These are phyloP conservation scores for Cheilosia urbana DNA, from an alignment of 2,888 invertebrate species.

Conservation along the genomic window DNA sequence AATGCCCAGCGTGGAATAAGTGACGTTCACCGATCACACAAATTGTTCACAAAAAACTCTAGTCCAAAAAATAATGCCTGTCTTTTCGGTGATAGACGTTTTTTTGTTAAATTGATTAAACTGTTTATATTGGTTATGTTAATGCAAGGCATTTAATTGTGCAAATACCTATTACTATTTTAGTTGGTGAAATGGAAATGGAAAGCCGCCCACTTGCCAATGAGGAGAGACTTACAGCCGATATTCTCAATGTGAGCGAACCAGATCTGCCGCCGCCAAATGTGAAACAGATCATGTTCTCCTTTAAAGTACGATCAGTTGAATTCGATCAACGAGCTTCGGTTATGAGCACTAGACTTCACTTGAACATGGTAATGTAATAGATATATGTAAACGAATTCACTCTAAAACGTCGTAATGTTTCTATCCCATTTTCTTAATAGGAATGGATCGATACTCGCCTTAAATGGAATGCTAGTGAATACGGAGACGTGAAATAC, in stretches of 20 bases:
- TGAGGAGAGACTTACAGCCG: conserved; percentile 85
- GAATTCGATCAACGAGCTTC: conserved; percentile 79
- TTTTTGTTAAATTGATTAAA: too few relatives aligned
- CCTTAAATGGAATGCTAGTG: conserved; percentile 86
- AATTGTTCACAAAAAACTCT: too few relatives aligned
- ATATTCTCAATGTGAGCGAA: conserved; percentile 85
- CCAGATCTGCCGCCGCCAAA: conserved; percentile 79
- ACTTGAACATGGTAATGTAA: conserved; percentile 83
- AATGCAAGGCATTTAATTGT: too few relatives aligned
- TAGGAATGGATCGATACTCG: conserved; percentile 88
- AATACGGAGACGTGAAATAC: conserved; percentile 85
- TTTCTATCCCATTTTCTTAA: background rate
- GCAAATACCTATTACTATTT: conserved; percentile 1
- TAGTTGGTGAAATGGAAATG: conserved; percentile 79
- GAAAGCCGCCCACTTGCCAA: conserved; percentile 81
- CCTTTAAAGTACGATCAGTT: conserved; percentile 80
- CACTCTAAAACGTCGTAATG: background rate
- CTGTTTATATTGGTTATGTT: too few relatives aligned
- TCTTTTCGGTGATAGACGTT: too few relatives aligned
- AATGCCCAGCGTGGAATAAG: too few relatives aligned
- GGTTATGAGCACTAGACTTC: conserved; percentile 81
- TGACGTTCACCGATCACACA: too few relatives aligned
- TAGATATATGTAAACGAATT: conserved; percentile 38
- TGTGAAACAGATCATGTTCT: conserved; percentile 78
- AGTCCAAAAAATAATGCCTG: too few relatives aligned